A percentile compares a stretch with the other conserved stretches of the same genome.
These are phyloP conservation scores for Drosophila anomalata DNA, from an alignment of 2,888 invertebrate species.

Conservation along the genomic window DNA sequence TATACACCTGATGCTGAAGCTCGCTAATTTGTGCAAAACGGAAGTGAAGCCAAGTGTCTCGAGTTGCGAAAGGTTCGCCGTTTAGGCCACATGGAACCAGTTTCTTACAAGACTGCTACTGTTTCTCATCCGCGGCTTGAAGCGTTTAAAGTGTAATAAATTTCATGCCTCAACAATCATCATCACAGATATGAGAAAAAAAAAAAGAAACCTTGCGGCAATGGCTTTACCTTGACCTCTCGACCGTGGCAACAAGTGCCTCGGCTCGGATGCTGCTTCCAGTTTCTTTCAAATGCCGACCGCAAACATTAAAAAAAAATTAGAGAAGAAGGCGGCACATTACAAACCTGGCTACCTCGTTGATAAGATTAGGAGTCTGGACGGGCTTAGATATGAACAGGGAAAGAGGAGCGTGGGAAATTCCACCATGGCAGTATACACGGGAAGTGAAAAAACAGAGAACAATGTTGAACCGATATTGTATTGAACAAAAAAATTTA, in stretches of 20 bases:
- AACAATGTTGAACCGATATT: neutral
- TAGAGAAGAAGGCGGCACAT: slow-evolving; percentile 17
- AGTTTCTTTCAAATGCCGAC: slow-evolving; percentile 24
- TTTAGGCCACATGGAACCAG: slow-evolving; percentile 36
- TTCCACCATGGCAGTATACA: slow-evolving; percentile 18
- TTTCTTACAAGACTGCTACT: slow-evolving; percentile 9
- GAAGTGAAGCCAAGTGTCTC: slow-evolving; percentile 29
- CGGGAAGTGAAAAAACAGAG: neutral
- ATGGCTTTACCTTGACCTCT: slow-evolving; percentile 49
- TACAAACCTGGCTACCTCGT: slow-evolving; percentile 16
- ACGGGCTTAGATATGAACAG: slow-evolving; percentile 1
- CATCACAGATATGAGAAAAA: slow-evolving; percentile 5
- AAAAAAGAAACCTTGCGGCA: neutral
- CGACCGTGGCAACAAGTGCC: slow-evolving; percentile 5
- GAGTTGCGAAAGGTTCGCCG: slow-evolving; percentile 22
- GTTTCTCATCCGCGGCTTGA: neutral
- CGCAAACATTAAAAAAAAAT: slow-evolving; percentile 16
- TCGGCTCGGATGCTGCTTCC: slow-evolving; percentile 6
- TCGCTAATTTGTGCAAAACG: slow-evolving; percentile 44
- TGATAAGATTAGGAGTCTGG: slow-evolving; percentile 39
- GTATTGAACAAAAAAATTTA: neutral
- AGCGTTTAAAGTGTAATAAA: slow-evolving; percentile 16
- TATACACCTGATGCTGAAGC: slow-evolving; percentile 28
- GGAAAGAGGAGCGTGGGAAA: slow-evolving; percentile 31
- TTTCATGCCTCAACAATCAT: neutral